These are phyloP conservation scores for Oxytorus armatus DNA, from an alignment of 2,888 invertebrate genomes.

Conservation along the genomic window DNA sequence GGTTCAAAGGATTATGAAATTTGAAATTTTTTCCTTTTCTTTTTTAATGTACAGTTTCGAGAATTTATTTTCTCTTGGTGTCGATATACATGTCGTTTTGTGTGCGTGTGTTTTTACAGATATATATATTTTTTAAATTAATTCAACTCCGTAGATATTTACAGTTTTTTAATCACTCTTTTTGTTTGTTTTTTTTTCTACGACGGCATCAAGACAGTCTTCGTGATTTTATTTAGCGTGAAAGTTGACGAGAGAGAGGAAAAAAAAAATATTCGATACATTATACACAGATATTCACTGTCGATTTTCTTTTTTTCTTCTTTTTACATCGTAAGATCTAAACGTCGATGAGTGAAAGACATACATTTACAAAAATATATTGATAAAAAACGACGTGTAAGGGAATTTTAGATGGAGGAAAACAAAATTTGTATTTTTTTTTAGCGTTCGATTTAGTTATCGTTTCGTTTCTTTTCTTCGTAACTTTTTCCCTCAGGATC, in stretches of 20 bases:
- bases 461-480: not conserved
- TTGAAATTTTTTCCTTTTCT: constrained; percentile 27
- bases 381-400: constrained; percentile 71
- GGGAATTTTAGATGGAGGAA: constrained; percentile 35
- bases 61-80: constrained; percentile 76
- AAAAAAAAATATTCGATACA: constrained; percentile 28
- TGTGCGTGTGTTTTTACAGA: constrained; percentile 68
- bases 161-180: constrained; percentile 62
- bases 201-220: constrained; percentile 65
- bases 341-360: constrained; percentile 63
- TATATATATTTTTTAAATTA: constrained; percentile 38
- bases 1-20: constrained; percentile 28
- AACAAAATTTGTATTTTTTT: constrained; percentile 8
- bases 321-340: constrained; percentile 4
- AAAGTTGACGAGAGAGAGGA: constrained; percentile 47
- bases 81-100: constrained; percentile 69
- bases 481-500: constrained; percentile 9
- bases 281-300: constrained; percentile 32
- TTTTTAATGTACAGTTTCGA: constrained; percentile 75
- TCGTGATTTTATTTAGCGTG: constrained; percentile 20
- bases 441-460: constrained; percentile 11
- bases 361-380: constrained; percentile 78
- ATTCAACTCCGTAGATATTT: constrained; percentile 37
- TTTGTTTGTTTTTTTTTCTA: constrained; percentile 62
- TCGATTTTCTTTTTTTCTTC: constrained; percentile 19